Conservation (phyloP, 2,113 vertebrate species). For the Eurypyga helias region DNA sequence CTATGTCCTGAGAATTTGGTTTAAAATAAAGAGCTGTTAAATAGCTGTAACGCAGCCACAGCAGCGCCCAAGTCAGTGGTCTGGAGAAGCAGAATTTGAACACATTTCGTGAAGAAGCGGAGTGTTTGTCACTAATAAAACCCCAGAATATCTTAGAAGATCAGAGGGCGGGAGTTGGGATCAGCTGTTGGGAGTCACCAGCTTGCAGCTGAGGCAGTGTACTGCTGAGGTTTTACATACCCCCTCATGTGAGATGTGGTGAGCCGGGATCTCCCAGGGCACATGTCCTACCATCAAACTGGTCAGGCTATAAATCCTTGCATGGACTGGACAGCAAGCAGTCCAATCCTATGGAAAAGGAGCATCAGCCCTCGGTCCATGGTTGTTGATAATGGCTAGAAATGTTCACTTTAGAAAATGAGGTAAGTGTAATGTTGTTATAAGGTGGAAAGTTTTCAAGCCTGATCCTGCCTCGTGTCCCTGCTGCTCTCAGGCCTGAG, state of each 20-base stretch:
- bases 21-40: not conserved
- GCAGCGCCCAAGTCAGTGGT: not conserved
- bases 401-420: slow-evolving; percentile 34
- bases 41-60: not conserved
- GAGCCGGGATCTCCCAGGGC: not conserved
- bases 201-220: not conserved
- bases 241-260: fast-evolving
- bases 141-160: slow-evolving; percentile 19
- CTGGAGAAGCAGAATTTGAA: not conserved
- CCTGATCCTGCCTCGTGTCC: not conserved
- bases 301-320: not conserved
- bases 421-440: slow-evolving; percentile 49
- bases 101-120: not conserved
- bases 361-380: not conserved
- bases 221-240: not conserved
- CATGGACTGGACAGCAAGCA: not conserved
- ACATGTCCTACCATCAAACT: not conserved
- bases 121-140: not conserved
- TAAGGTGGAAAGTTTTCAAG: slow-evolving; percentile 23
- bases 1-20: not conserved
- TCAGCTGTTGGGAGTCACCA: not conserved
- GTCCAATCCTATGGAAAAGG: slow-evolving; percentile 30
- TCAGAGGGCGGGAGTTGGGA: slow-evolving; percentile 29
- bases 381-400: slow-evolving; percentile 41
- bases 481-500: not conserved